A percentile compares a stretch with the other conserved stretches of the same genome.
Conservation (phyloP, 2,888 invertebrate genomes). For the Brachyopa scutellaris region DNA sequence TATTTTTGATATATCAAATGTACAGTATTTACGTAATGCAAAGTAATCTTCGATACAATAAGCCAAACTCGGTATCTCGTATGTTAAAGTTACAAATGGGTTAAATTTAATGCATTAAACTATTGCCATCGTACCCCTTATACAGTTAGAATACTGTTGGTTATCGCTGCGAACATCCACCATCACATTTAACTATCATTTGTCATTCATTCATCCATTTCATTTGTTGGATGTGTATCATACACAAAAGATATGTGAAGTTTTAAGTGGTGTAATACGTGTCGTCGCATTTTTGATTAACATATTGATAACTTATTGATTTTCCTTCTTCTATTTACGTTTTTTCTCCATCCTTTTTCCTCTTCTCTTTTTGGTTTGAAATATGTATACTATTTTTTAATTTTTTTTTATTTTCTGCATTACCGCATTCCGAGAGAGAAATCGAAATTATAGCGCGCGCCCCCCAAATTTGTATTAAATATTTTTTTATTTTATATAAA, state of each 20-base stretch:
- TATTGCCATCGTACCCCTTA: neutral
- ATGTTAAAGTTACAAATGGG: conserved; percentile 15
- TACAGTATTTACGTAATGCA: no score
- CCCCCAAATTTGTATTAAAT: neutral
- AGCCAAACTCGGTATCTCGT: no score
- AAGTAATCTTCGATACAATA: no score
- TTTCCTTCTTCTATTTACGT: conserved; percentile 12
- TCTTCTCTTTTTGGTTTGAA: neutral
- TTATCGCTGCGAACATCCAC: conserved; percentile 24
- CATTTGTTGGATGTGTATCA: conserved; percentile 63
- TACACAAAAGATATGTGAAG: conserved; percentile 63
- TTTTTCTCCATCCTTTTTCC: conserved; percentile 10
- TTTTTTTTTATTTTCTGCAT: conserved; percentile 8
- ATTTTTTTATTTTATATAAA: conserved; percentile 4
- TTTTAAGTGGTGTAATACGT: conserved; percentile 68
- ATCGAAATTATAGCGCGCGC: conserved; percentile 20
- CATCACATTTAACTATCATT: conserved; percentile 30
- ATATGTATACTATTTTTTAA: neutral
- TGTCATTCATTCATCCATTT: conserved; percentile 39
- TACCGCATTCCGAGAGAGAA: conserved; percentile 64
- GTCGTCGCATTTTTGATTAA: conserved; percentile 70
- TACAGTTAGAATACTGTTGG: conserved; percentile 29
- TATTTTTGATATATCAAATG: no score
- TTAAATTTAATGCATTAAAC: conserved; percentile 7
- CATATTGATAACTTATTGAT: conserved; percentile 30